Evolutionary conservation across 2,888 invertebrate genomes (phyloP).

Genomic region (Zhuqinia jingwanae): DNA sequence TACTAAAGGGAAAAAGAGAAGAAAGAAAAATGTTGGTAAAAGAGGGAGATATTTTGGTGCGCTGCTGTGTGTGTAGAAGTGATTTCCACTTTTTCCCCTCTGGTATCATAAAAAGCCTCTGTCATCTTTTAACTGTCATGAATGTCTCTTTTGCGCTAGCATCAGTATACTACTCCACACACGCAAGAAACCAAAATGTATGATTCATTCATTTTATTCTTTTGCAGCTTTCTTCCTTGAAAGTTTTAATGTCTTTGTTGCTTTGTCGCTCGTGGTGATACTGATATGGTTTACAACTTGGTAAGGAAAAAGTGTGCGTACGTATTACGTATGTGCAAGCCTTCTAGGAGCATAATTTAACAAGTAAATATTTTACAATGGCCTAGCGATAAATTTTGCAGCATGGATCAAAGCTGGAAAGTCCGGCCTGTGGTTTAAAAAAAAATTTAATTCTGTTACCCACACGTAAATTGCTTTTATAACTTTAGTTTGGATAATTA

Average conservation of each 20-base stretch:
- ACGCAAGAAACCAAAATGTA: constrained; percentile 8
- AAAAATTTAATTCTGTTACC: too few relatives aligned
- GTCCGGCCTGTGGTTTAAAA: too few relatives aligned
- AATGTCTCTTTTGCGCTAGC: constrained; percentile 44
- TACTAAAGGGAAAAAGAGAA: too few relatives aligned
- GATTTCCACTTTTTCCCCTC: constrained; percentile 54
- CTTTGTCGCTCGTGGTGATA: not conserved
- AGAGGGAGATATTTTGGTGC: not conserved
- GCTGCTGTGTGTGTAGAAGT: constrained; percentile 23
- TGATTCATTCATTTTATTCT: constrained; percentile 47
- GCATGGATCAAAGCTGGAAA: too few relatives aligned
- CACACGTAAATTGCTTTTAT: too few relatives aligned
- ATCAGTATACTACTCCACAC: constrained; percentile 3
- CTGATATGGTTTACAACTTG: constrained; percentile 9
- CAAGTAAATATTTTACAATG: too few relatives aligned
- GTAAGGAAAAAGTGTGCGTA: not conserved
- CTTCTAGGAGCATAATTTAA: constrained; percentile 9
- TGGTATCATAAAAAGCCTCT: constrained; percentile 48
- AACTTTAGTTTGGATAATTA: too few relatives aligned
- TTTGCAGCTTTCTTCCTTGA: not conserved
- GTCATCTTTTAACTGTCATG: constrained; percentile 57
- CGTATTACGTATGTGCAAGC: not conserved
- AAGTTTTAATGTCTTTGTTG: constrained; percentile 5
- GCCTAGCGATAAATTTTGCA: too few relatives aligned
- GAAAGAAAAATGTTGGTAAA: not conserved